phyloP scores from a whole-genome alignment of 2,113 vertebrate species.

The Neopipo cinnamomea region DNA sequence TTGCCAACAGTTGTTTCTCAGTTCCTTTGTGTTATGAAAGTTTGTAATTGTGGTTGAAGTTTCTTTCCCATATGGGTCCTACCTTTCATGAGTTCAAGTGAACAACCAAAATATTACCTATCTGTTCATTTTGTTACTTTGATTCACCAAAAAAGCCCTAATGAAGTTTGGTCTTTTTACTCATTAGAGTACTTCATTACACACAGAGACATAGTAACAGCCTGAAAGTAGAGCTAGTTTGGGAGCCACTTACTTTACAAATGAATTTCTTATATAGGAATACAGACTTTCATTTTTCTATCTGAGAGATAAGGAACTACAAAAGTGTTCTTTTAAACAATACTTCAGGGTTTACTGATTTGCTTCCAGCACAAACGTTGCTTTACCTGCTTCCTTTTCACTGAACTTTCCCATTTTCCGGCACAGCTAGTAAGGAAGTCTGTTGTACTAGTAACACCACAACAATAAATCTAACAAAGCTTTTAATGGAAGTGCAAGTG shows the following conservation, averaged over 20 bases:
- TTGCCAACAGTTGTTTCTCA: neutral
- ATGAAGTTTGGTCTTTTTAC: neutral
- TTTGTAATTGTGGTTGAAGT: neutral
- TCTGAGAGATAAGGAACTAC: neutral
- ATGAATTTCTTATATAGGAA: neutral
- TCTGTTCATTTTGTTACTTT: neutral
- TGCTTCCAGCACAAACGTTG: neutral
- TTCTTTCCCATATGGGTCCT: neutral
- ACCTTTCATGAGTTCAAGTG: neutral
- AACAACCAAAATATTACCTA: neutral
- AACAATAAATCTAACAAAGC: neutral
- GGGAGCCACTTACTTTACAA: neutral
- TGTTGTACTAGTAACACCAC: neutral
- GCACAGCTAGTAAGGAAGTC: neutral
- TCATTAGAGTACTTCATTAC: neutral
- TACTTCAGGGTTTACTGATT: neutral
- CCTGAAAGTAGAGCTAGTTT: neutral
- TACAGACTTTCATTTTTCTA: neutral
- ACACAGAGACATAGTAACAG: neutral
- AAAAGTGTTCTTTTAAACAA: neutral
- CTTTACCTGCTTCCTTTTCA: neutral
- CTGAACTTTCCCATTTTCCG: neutral
- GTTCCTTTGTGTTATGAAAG: neutral
- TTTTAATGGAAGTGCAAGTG: neutral
- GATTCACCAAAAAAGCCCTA: neutral